Evolutionary conservation across 2,113 vertebrate genomes (phyloP).

Genomic region (Scopus umbretta): DNA sequence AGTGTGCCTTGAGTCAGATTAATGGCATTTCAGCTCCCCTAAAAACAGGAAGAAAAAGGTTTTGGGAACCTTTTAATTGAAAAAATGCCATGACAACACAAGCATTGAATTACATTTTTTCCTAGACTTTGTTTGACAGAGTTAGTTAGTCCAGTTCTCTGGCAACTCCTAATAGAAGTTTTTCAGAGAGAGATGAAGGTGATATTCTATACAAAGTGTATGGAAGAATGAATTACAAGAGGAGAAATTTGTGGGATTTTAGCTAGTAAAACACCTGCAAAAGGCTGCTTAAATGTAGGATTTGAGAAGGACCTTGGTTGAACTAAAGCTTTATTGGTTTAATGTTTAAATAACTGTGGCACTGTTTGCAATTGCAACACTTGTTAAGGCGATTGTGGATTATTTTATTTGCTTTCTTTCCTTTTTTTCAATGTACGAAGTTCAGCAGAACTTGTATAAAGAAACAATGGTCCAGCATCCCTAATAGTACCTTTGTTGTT

Average conservation of each 20-base stretch:
- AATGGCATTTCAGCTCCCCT: not conserved
- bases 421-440: not conserved
- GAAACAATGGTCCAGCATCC: not conserved
- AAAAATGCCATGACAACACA: not conserved
- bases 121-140: not conserved
- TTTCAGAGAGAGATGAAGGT: conserved; percentile 12
- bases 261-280: not conserved
- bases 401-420: not conserved
- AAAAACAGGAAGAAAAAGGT: not conserved
- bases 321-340: not conserved
- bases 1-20: not conserved
- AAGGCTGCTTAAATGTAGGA: not conserved
- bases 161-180: not conserved
- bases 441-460: not conserved
- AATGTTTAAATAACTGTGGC: not conserved
- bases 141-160: not conserved
- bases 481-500: not conserved
- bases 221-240: not conserved
- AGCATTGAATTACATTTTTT: not conserved
- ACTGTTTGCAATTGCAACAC: not conserved
- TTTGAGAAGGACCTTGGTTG: not conserved
- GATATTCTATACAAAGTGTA: not conserved
- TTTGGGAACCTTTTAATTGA: not conserved
- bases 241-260: not conserved
- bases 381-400: not conserved